Conservation (phyloP, 2,113 vertebrate species). For the Carollia perspicillata region DNA sequence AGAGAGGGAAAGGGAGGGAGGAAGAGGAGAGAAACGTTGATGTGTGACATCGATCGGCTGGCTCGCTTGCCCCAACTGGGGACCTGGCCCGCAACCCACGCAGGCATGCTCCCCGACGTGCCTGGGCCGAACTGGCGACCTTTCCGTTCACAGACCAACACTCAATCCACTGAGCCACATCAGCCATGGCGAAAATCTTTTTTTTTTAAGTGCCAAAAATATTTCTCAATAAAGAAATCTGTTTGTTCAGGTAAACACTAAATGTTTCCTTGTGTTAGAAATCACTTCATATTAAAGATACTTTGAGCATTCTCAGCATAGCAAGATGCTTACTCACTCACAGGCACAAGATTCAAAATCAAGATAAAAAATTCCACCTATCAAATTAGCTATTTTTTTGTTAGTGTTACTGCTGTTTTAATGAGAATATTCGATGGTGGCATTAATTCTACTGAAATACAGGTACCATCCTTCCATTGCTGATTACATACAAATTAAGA, state of each 20-base stretch:
- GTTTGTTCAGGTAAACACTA: not conserved
- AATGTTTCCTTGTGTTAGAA: not conserved
- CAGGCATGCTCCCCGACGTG: too few species aligned
- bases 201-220: not conserved
- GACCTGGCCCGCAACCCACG: too few species aligned
- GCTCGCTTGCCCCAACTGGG: too few species aligned
- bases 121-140: too few species aligned
- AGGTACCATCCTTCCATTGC: not conserved
- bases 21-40: too few species aligned
- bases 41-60: too few species aligned
- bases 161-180: too few species aligned
- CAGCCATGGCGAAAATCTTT: not conserved
- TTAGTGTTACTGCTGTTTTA: not conserved
- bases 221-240: not conserved
- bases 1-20: too few species aligned
- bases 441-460: not conserved
- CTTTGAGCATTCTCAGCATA: not conserved
- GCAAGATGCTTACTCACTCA: not conserved
- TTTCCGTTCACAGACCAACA: too few species aligned
- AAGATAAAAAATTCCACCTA: not conserved
- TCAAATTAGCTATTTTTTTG: not conserved
- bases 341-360: not conserved
- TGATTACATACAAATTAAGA: not conserved
- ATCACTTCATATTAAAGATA: not conserved
- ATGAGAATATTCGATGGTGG: not conserved